phyloP scores from a whole-genome alignment of 2,797 vertebrate species.

The Pseudochromis fuscus region DNA sequence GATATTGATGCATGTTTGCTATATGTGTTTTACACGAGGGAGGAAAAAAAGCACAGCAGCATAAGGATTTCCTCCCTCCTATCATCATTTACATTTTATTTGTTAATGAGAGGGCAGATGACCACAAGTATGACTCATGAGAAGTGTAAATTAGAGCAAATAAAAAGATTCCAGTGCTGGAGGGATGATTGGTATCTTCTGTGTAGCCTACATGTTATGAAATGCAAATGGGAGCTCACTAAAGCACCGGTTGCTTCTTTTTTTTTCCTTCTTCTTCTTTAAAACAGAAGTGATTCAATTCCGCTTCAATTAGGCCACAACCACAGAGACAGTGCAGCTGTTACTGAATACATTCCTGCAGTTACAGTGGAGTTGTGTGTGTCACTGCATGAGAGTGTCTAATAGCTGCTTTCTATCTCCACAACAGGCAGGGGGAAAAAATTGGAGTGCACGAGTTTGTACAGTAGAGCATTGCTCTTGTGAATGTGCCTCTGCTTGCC shows the following conservation, averaged over 20 bases:
- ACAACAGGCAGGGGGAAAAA: slow-evolving; percentile 1
- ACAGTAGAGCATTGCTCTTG: slow-evolving; percentile 13
- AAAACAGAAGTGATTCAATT: slow-evolving; percentile 65
- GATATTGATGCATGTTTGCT: slow-evolving; percentile 10
- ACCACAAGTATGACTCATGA: slow-evolving; percentile 54
- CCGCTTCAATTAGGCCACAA: slow-evolving; percentile 68
- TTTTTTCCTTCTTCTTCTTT: too few species aligned
- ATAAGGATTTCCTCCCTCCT: background rate
- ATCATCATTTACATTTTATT: slow-evolving; percentile 48
- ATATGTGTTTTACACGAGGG: background rate
- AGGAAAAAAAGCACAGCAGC: slow-evolving; percentile 2
- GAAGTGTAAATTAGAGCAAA: slow-evolving; percentile 60
- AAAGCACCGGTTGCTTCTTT: slow-evolving; percentile 22
- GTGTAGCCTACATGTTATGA: slow-evolving; percentile 55
- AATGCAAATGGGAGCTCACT: slow-evolving; percentile 61
- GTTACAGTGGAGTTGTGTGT: slow-evolving; percentile 30
- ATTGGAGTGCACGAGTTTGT: slow-evolving; percentile 49
- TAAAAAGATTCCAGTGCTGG: slow-evolving; percentile 77
- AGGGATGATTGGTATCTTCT: slow-evolving; percentile 63
- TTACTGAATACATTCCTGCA: slow-evolving; percentile 31
- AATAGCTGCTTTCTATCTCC: slow-evolving; percentile 11
- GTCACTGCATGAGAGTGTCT: slow-evolving; percentile 9
- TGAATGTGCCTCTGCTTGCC: slow-evolving; percentile 73
- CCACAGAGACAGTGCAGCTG: slow-evolving; percentile 33
- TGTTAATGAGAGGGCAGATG: slow-evolving; percentile 59